Percentiles rank a stretch among this genome's conserved stretches.
Evolutionary conservation across 2,797 vertebrate genomes (phyloP).

Genomic region (Alfaro cultratus): DNA sequence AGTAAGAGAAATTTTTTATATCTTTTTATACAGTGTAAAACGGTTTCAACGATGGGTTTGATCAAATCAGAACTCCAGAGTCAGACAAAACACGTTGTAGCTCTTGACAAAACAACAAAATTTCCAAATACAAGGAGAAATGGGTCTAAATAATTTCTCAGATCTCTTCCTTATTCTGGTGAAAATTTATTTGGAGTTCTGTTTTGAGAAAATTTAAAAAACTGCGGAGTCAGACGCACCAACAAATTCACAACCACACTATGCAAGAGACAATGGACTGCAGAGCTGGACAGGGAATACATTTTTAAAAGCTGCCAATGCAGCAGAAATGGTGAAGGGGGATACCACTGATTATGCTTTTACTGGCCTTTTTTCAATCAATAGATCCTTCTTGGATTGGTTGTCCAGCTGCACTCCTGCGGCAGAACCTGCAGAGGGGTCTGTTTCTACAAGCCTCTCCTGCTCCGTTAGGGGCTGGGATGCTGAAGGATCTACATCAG

Average conservation of each 20-base stretch:
- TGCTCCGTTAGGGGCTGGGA: constrained; percentile 74
- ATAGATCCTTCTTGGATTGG: constrained; percentile 78
- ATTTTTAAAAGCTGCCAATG: constrained; percentile 58
- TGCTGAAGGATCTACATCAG: constrained; percentile 78
- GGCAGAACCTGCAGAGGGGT: constrained; percentile 70
- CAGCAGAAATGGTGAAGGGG: constrained; percentile 88
- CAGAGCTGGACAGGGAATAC: constrained; percentile 68
- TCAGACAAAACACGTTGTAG: not conserved
- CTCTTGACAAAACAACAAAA: not conserved
- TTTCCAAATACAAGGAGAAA: not conserved
- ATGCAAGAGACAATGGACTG: constrained; percentile 55
- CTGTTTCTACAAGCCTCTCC: constrained; percentile 76
- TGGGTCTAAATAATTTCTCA: not conserved
- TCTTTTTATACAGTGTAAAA: not conserved
- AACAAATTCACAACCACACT: constrained; percentile 1
- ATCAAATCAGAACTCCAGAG: constrained; percentile 8
- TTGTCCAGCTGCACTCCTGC: constrained; percentile 80
- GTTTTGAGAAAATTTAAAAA: constrained; percentile 28
- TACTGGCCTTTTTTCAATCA: constrained; percentile 94
- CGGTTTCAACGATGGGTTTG: not conserved
- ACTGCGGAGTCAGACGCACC: constrained; percentile 18
- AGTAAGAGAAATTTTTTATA: not conserved
- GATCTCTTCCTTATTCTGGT: not conserved
- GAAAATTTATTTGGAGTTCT: constrained; percentile 55
- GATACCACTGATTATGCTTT: constrained; percentile 92